A percentile compares a stretch with the other conserved stretches of the same genome.
These are phyloP conservation scores for Erebia epiphron DNA, from an alignment of 2,888 invertebrate genomes.

Conservation along the genomic window DNA sequence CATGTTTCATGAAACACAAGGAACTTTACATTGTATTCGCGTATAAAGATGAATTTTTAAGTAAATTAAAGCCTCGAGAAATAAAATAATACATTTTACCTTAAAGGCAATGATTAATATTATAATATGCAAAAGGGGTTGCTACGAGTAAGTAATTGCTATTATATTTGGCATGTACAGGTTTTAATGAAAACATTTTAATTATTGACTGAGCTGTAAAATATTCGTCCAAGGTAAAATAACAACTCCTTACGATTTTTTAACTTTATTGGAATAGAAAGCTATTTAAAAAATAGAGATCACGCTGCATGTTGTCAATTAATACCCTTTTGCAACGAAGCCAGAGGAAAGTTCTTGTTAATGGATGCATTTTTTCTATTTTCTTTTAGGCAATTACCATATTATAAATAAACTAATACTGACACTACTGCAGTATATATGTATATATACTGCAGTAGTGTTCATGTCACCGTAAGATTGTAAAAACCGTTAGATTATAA, in stretches of 20 bases:
- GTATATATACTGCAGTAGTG: too few relatives aligned
- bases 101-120: not conserved
- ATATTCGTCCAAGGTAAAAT: too few relatives aligned
- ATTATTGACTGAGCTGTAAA: constrained; percentile 1
- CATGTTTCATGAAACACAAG: not conserved
- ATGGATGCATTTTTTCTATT: not conserved
- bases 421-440: too few relatives aligned
- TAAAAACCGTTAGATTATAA: too few relatives aligned
- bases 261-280: not conserved
- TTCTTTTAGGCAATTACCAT: too few relatives aligned
- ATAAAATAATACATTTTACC: constrained; percentile 1
- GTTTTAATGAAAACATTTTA: not conserved
- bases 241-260: not conserved
- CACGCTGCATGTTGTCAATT: constrained; percentile 13
- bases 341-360: not conserved
- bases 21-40: not conserved
- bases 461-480: too few relatives aligned
- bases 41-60: constrained; percentile 12
- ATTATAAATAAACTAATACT: too few relatives aligned
- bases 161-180: not conserved
- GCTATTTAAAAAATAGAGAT: constrained; percentile 14
- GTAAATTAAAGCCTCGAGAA: constrained; percentile 29
- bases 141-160: not conserved
- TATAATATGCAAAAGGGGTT: not conserved
- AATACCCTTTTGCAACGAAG: constrained; percentile 25